Conservation (phyloP, 2,888 invertebrate genomes). For the Lottia gigantea region DNA sequence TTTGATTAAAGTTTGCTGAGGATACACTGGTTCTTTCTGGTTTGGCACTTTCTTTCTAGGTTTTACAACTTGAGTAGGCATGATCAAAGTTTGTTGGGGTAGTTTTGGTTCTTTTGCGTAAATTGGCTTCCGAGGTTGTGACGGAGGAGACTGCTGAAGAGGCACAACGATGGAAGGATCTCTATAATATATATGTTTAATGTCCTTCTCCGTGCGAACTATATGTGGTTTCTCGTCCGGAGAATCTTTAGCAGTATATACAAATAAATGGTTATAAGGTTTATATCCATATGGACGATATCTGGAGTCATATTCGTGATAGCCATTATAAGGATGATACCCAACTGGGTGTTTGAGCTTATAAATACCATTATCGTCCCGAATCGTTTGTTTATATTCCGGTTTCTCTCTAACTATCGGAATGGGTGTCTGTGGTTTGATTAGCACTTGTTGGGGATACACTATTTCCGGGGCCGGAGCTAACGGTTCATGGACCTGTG, state of each 20-base stretch:
- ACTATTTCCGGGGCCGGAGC: not conserved
- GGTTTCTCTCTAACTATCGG: not conserved
- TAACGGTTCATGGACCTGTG: not conserved
- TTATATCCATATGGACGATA: not conserved
- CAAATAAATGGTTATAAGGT: not conserved
- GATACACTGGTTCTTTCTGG: constrained; percentile 1
- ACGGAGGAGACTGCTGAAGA: not conserved
- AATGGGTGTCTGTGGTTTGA: not conserved
- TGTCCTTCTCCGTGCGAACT: not conserved
- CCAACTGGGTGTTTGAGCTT: not conserved
- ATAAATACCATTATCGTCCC: not conserved
- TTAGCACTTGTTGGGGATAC: not conserved
- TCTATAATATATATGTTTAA: not conserved
- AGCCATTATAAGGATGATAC: not conserved
- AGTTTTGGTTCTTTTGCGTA: not conserved
- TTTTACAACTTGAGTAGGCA: not conserved
- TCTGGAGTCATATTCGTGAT: not conserved
- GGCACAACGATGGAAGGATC: not conserved
- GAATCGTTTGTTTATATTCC: not conserved
- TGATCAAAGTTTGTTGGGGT: not conserved
- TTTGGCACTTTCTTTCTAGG: not conserved
- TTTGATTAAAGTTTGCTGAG: not conserved
- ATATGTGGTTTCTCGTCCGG: not conserved
- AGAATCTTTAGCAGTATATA: constrained; percentile 1
- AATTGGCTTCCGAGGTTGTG: not conserved